Conservation (phyloP, 2,113 vertebrate genomes). For the Phoxinus phoxinus region DNA sequence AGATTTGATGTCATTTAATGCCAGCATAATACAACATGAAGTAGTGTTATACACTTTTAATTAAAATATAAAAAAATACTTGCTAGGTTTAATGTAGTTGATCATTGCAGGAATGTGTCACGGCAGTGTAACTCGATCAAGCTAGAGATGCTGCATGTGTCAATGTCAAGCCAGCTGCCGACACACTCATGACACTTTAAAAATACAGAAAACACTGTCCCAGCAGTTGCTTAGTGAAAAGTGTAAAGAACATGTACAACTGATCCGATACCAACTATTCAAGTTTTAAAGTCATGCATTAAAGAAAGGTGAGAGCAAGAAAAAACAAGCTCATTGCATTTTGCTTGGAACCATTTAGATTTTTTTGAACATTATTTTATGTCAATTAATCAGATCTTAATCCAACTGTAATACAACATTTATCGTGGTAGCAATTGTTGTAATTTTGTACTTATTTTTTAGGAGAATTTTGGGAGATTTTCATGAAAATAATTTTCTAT, state of each 20-base stretch:
- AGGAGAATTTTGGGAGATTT: not conserved
- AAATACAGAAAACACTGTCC: slow-evolving; percentile 94
- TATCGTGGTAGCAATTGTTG: no score
- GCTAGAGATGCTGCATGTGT: not conserved
- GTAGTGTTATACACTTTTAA: not conserved
- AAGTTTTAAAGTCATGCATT: slow-evolving; percentile 66
- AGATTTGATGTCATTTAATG: not conserved
- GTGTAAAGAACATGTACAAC: slow-evolving; percentile 76
- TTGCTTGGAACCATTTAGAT: no score
- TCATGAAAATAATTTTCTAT: not conserved
- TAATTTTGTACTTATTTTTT: no score
- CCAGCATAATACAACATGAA: not conserved
- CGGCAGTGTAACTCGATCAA: not conserved
- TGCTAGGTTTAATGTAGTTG: not conserved
- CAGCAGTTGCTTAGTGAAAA: slow-evolving; percentile 89
- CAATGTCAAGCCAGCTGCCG: slow-evolving; percentile 80
- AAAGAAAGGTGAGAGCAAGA: no score
- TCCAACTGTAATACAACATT: no score
- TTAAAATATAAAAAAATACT: not conserved
- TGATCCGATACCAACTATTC: slow-evolving; percentile 96
- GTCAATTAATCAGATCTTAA: no score
- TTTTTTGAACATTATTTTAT: no score
- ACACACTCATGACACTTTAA: slow-evolving; percentile 74
- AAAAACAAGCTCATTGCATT: no score
- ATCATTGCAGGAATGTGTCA: not conserved